Evolutionary conservation across 35 echinoderm and acorn worm genomes (phyloP).

Genomic region (Apostichopus japonicus): DNA sequence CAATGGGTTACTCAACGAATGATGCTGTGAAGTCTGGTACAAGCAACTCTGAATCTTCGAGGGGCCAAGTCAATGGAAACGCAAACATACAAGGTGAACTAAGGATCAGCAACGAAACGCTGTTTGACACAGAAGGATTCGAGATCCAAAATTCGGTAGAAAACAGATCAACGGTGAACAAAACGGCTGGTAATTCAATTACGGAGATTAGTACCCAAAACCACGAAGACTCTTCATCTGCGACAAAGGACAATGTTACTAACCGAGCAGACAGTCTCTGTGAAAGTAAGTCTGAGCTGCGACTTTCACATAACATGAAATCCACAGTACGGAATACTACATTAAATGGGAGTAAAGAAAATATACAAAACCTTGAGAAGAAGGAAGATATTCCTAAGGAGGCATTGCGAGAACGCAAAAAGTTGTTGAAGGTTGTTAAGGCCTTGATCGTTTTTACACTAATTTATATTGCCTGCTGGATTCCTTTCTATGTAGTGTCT

Average conservation of each 20-base stretch:
- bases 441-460: constrained; percentile 33
- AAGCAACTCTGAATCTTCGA: neutral
- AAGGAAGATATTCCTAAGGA: too few species aligned
- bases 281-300: neutral
- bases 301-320: too few species aligned
- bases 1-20: neutral
- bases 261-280: neutral
- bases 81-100: neutral
- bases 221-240: neutral
- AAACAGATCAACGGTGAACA: neutral
- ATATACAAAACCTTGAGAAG: neutral
- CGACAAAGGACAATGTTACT: neutral
- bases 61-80: neutral
- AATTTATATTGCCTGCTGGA: constrained; percentile 52
- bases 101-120: neutral
- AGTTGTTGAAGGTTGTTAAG: constrained; percentile 31
- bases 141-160: neutral
- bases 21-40: too few species aligned
- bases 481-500: constrained; percentile 45
- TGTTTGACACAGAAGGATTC: neutral
- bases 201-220: neutral
- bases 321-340: too few species aligned
- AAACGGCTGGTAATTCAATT: neutral
- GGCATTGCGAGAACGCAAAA: neutral
- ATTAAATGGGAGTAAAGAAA: neutral